Base-by-base conservation (phyloP, 2,888 invertebrate species). In the Drosophila pseudotakahashii region DNA sequence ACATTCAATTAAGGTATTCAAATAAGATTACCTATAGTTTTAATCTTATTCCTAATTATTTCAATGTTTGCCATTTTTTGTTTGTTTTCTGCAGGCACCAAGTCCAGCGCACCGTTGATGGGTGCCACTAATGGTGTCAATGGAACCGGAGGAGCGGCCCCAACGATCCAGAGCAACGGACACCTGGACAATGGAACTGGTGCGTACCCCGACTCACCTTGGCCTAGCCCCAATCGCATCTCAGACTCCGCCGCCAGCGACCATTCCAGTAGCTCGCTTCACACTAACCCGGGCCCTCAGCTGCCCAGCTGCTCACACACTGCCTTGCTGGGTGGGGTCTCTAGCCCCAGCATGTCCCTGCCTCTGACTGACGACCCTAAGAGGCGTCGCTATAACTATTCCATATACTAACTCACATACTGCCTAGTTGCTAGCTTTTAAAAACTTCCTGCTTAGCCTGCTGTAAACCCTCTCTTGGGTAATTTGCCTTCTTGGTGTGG, bases 381-480 rank as follows among this genome's bases (percentile, higher is more conserved):
- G 52, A 85, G 85, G 78, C 91, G 91, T 53, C 89, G 87, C 58
- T 91, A 91, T 76, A 88, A 78, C 66, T 91, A 91, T 81, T 91
- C 91, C 26, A 82, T 91, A 52, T 90, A 84, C 76, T 90, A 83
- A 83, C 64, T 36, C 23, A 11, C 52, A 9, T 23, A 47, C 47
- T 32, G 68, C 39, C 37, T 39, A 14, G 48, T 23, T 42, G 36
- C 44, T 57, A 68, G 61, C 3, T 16, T 16, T 32, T 42, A 30
- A 26, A 45, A 9, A 30, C 34, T 26, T 59, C 39, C 45, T 19
- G 19, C 47, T 41, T 63, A 13, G 11, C 68, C 10, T 68, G 16
- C 39, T 47, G 37, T 66, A 14, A 39, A 11, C 44, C 44, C 51
- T 16, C 42, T 13, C 42, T 34, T 16, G 42, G 53, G 53, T 10